Evolutionary conservation across 2,888 invertebrate species (phyloP).

Genomic region (Ormyrus thymus): DNA sequence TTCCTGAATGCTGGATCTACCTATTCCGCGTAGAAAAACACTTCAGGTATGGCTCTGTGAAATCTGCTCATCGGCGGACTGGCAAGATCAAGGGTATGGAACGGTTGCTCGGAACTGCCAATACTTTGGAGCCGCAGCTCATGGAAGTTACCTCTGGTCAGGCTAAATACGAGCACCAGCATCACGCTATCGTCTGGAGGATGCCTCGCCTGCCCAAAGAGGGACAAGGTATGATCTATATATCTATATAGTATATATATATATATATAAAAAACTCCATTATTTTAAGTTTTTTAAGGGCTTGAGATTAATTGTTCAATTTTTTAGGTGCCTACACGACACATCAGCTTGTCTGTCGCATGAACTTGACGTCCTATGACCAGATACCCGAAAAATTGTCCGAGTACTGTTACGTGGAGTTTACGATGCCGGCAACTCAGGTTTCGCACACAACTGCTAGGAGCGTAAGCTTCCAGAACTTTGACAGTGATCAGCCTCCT

Average conservation of each 20-base stretch:
- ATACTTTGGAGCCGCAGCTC: slow-evolving; percentile 91
- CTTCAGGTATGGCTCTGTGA: slow-evolving; percentile 80
- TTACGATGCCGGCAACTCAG: slow-evolving; percentile 98
- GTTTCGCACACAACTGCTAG: slow-evolving; percentile 96
- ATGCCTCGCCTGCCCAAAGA: slow-evolving; percentile 98
- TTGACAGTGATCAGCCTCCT: slow-evolving; percentile 91
- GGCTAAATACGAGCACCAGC: slow-evolving; percentile 99
- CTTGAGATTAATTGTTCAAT: not conserved
- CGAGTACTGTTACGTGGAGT: slow-evolving; percentile 93
- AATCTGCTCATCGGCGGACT: slow-evolving; percentile 79
- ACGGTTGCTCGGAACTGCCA: slow-evolving; percentile 92
- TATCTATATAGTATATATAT: too few relatives aligned
- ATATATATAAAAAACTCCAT: too few relatives aligned
- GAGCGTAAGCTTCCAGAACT: slow-evolving; percentile 92
- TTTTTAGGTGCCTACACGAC: slow-evolving; percentile 95
- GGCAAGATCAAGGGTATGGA: slow-evolving; percentile 96
- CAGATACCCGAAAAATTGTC: slow-evolving; percentile 96
- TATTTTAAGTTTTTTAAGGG: too few relatives aligned
- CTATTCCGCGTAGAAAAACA: slow-evolving; percentile 98
- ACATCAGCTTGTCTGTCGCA: slow-evolving; percentile 94
- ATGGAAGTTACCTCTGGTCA: slow-evolving; percentile 97
- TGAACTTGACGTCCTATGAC: slow-evolving; percentile 97
- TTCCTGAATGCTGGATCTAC: slow-evolving; percentile 99
- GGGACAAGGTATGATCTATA: slow-evolving; percentile 89
- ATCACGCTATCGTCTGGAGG: slow-evolving; percentile 97